Percentiles rank a stretch among this genome's conserved stretches.
Evolutionary conservation across 2,888 invertebrate species (phyloP).

Genomic region (Alloscopus bannaensis): DNA sequence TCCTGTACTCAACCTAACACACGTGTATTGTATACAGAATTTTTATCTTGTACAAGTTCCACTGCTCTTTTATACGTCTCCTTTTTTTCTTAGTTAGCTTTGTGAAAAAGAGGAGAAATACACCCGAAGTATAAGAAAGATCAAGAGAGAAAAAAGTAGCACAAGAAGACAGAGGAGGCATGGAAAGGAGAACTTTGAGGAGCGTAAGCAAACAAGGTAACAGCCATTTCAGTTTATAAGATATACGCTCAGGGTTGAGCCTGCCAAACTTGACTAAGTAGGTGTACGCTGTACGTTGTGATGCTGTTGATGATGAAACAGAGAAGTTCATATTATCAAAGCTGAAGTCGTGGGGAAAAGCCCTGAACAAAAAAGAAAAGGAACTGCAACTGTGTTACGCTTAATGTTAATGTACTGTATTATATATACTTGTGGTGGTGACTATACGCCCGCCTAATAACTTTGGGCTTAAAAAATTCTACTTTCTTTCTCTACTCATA

Average conservation of each 20-base stretch:
- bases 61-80: neutral
- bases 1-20: conserved; percentile 13
- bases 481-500: no score
- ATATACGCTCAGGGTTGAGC: no score
- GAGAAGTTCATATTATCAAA: conserved; percentile 28
- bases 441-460: no score
- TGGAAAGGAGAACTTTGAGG: conserved; percentile 6
- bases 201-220: conserved; percentile 21
- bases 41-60: conserved; percentile 11
- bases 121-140: conserved; percentile 32
- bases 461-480: no score
- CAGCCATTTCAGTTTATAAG: neutral
- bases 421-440: no score
- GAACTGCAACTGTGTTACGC: no score
- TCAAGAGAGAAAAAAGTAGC: conserved; percentile 36
- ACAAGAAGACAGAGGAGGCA: conserved; percentile 15
- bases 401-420: no score
- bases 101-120: conserved; percentile 7
- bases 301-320: conserved; percentile 41
- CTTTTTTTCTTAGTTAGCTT: conserved; percentile 32
- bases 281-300: neutral
- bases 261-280: no score
- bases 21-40: conserved; percentile 17
- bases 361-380: no score
- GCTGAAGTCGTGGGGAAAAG: no score